These are phyloP conservation scores for Anguilla marmorata DNA, from an alignment of 2,797 vertebrate genomes.

Conservation along the genomic window DNA sequence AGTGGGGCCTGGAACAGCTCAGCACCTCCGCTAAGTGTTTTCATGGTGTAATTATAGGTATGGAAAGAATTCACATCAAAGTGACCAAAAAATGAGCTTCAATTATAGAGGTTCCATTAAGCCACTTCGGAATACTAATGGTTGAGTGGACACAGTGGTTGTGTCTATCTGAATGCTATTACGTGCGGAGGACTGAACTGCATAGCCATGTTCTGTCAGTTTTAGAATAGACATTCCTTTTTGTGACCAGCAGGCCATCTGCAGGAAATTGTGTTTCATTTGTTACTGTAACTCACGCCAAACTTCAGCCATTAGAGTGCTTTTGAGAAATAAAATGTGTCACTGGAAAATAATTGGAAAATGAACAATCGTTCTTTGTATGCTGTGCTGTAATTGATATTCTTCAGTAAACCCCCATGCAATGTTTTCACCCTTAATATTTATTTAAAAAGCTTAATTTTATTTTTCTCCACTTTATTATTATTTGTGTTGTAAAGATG, in stretches of 20 bases:
- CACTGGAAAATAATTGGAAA: not conserved
- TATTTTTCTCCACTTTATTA: not conserved
- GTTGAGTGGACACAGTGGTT: constrained; percentile 38
- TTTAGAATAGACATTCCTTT: not conserved
- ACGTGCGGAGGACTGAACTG: constrained; percentile 42
- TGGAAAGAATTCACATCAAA: constrained; percentile 39
- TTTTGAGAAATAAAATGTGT: not conserved
- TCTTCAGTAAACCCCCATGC: not conserved
- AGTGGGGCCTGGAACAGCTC: constrained; percentile 58
- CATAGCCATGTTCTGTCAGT: not conserved
- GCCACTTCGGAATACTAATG: constrained; percentile 52
- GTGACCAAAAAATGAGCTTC: constrained; percentile 40
- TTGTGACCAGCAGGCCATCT: not conserved
- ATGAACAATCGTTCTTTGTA: not conserved
- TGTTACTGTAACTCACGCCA: not conserved
- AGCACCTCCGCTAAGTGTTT: constrained; percentile 52
- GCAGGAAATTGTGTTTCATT: not conserved
- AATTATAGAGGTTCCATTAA: constrained; percentile 42
- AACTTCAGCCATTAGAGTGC: not conserved
- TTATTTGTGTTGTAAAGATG: not conserved
- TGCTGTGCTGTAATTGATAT: not conserved
- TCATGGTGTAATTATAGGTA: constrained; percentile 42
- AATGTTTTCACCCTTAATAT: not conserved
- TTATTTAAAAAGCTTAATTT: not conserved
- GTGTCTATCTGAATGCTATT: constrained; percentile 41